These are phyloP conservation scores for Xiphophorus maculatus DNA, from an alignment of 2,113 vertebrate genomes.

Conservation along the genomic window DNA sequence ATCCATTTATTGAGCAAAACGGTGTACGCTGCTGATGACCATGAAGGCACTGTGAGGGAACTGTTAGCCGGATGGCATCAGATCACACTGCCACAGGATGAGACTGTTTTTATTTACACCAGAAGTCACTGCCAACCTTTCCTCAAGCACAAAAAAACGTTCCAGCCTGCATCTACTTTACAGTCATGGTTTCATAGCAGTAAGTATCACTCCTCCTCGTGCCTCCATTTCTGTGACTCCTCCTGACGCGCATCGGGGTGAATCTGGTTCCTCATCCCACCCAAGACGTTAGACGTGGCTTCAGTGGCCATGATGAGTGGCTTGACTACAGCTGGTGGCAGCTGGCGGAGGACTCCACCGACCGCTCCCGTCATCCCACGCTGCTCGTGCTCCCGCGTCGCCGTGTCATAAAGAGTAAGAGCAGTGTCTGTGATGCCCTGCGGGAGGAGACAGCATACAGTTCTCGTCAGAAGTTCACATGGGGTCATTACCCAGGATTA, in stretches of 20 bases:
- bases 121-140: conserved; percentile 16
- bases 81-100: conserved; percentile 60
- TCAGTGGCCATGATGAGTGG: conserved; percentile 96
- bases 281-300: conserved; percentile 95
- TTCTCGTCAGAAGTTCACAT: neutral
- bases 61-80: conserved; percentile 50
- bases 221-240: conserved; percentile 97
- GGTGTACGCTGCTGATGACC: conserved; percentile 56
- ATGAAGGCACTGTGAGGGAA: conserved; percentile 79
- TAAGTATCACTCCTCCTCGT: conserved; percentile 83
- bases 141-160: neutral
- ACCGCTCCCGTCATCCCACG: conserved; percentile 95
- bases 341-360: conserved; percentile 94
- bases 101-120: conserved; percentile 59
- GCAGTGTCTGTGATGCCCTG: conserved; percentile 97
- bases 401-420: conserved; percentile 94
- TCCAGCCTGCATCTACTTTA: conserved; percentile 17
- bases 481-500: neutral
- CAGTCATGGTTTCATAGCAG: conserved; percentile 29
- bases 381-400: conserved; percentile 96
- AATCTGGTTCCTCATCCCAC: conserved; percentile 98
- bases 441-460: neutral
- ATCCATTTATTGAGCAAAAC: conserved; percentile 37
- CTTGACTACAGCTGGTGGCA: conserved; percentile 94
- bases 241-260: conserved; percentile 95